phyloP scores from a whole-genome alignment of 2,113 vertebrate genomes.

The Jaculus jaculus region DNA sequence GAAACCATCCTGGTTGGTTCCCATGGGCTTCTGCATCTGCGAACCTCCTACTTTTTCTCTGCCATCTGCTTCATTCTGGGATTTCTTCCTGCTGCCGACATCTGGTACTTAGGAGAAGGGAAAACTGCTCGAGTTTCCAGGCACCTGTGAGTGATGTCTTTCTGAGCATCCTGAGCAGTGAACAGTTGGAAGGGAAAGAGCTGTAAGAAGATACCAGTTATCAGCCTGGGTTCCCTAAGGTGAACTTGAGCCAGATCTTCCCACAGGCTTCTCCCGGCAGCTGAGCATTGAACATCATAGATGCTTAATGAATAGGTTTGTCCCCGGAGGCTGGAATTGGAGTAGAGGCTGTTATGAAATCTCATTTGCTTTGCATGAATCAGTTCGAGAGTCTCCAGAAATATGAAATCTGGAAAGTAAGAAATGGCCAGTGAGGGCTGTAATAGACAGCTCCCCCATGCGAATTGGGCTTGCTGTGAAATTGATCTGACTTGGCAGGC shows the following conservation, averaged over 20 bases:
- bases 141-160: background rate
- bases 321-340: slow-evolving; percentile 38
- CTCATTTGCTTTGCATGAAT: slow-evolving; percentile 47
- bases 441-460: background rate
- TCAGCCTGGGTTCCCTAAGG: background rate
- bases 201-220: background rate
- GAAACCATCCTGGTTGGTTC: background rate
- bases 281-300: slow-evolving; percentile 45
- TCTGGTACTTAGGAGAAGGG: slow-evolving; percentile 56
- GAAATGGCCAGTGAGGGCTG: slow-evolving; percentile 40
- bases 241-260: background rate
- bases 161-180: background rate
- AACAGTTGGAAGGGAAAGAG: background rate
- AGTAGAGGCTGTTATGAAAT: slow-evolving; percentile 62
- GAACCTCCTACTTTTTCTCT: background rate
- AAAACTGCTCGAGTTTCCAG: slow-evolving; percentile 24
- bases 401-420: slow-evolving; percentile 56
- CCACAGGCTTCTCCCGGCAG: slow-evolving; percentile 44
- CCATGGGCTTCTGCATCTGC: background rate
- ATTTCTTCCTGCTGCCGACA: slow-evolving; percentile 55
- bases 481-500: background rate
- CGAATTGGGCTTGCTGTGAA: slow-evolving; percentile 10
- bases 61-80: slow-evolving; percentile 57
- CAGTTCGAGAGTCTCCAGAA: slow-evolving; percentile 56
- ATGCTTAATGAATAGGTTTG: slow-evolving; percentile 60